Evolutionary conservation across 2,113 vertebrate species (phyloP), one percentile per base, ranked within the genome.

Genomic region (Malurus elegans): DNA sequence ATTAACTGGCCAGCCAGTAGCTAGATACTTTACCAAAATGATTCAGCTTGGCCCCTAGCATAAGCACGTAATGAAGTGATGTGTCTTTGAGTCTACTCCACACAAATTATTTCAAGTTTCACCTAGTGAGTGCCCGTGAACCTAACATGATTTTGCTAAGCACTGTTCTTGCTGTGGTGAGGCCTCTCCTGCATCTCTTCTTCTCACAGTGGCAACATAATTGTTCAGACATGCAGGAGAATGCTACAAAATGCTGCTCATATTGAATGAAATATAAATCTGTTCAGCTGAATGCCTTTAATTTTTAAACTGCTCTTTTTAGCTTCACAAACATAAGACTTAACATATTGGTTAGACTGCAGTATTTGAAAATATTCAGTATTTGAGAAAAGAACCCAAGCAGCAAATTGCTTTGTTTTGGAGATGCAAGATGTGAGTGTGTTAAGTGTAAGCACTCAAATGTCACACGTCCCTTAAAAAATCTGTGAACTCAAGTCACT

Each of bases 1-100:
- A 97, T 96, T 80, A 90, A 86, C 92, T 93, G 75, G 38, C 79
- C 67, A 23, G 95, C 54, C 85, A 88, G 79, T 34, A 90, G 82
- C 92, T 92, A 79, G 86, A 54, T 91, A 58, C 65, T 94, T 93
- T 83, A 74, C 56, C 13, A 50, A 53, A 95, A 90, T 71, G 12
- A 74, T 94, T 92, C 75, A 64, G 40, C 72, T 83, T 93, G 82
- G 72, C 90, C 64, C n/a, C 34, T 80, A 76, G 82, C 90, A 78
- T 80, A 78, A 94, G 79, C 25, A 16, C 38, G 26, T 69, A 92
- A 42, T 65, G 66, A 90, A 88, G 54, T 32, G 47, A 54, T 84
- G 71, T 45, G 62, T 61, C 58, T 90, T n/a, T 57, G 70, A 82
- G 36, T 71, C 73, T 84, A 76, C 2, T 16, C 53, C 3, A 12